These are phyloP conservation scores for Phalacrocorax pelagicus DNA, from an alignment of 2,113 vertebrate genomes.

Conservation along the genomic window DNA sequence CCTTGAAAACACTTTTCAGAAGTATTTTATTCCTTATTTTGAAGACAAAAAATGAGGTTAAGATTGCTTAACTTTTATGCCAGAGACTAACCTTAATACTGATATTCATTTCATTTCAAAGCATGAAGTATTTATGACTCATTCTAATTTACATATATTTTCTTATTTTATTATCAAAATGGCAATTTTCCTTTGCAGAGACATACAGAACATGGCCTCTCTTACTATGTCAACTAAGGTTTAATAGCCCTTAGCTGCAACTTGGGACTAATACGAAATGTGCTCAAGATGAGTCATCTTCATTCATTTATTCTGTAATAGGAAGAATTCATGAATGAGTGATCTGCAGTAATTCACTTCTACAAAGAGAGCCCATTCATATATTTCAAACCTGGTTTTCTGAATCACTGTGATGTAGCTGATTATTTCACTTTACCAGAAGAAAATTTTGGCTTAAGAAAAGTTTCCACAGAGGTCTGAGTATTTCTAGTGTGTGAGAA, in stretches of 20 bases:
- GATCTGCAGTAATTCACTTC: conserved; percentile 67
- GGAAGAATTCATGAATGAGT: conserved; percentile 73
- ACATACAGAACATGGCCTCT: conserved; percentile 62
- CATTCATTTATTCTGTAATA: conserved; percentile 63
- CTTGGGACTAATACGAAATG: conserved; percentile 60
- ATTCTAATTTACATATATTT: conserved; percentile 65
- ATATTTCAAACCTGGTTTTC: conserved; percentile 57
- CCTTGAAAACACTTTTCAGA: background rate
- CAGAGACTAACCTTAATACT: conserved; percentile 29
- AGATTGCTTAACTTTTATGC: conserved; percentile 31
- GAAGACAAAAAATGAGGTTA: background rate
- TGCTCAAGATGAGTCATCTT: conserved; percentile 68
- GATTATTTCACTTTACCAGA: conserved; percentile 56
- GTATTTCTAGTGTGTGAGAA: background rate
- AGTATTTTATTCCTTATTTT: conserved; percentile 6
- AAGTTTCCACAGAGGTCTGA: conserved; percentile 36
- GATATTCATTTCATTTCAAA: conserved; percentile 61
- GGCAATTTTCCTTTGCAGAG: conserved; percentile 59
- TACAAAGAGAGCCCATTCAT: conserved; percentile 68
- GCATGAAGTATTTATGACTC: conserved; percentile 66
- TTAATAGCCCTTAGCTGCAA: conserved; percentile 69
- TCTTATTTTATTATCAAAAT: conserved; percentile 61
- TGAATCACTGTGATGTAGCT: conserved; percentile 50
- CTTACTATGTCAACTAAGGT: conserved; percentile 69
- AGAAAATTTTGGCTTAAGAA: conserved; percentile 15